Base-by-base conservation (phyloP, 2,797 vertebrate genomes). In the Sphenodon punctatus region DNA sequence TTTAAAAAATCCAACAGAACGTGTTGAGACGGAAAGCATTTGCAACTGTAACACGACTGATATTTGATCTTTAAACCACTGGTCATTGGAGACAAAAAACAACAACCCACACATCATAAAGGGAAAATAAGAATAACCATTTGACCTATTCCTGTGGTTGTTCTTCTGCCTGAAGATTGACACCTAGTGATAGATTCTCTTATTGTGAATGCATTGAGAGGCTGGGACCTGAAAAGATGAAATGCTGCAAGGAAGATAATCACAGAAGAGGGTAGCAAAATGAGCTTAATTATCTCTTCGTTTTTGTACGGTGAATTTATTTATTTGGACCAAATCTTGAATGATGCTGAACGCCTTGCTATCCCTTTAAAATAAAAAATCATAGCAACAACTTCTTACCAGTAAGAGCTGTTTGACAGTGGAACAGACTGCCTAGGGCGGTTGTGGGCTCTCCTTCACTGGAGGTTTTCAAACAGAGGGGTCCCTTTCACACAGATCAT, bases 1-100 rank as follows among this genome's bases (percentile, higher is more conserved):
- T 73, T 41, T 49, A 69, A 66, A n/a, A 80, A 82, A 55, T 25
- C 36, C 9, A 68, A 36, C 12, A 71, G 79, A 85, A 88, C 19
- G 5, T 1, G 2, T 42, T 77, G 61, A 43, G 5, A 45, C 20
- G 85, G 45, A 39, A 75, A 61, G 42, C 43, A 48, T 75, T 43
- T 70, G 78, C 78, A 80, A 73, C 67, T 86, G 75, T 72, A 3
- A 20, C 42, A 59, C 61, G 65, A 59, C 30, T 27, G 8, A 49
- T 75, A 80, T 60, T 45, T 81, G 43, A 78, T 80, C 59, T 75
- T 42, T 30, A 56, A 69, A 78, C 7, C 30, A 56, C 51, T 34
- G 32, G 11, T 27, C 17, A 51, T 64, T 75, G 65, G 66, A 65
- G 77, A 32, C 15, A 66, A 17, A 70, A 38, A 67, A 23, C 27